Base-by-base conservation (phyloP, 2,113 vertebrate genomes). In the Ciconia maguari region DNA sequence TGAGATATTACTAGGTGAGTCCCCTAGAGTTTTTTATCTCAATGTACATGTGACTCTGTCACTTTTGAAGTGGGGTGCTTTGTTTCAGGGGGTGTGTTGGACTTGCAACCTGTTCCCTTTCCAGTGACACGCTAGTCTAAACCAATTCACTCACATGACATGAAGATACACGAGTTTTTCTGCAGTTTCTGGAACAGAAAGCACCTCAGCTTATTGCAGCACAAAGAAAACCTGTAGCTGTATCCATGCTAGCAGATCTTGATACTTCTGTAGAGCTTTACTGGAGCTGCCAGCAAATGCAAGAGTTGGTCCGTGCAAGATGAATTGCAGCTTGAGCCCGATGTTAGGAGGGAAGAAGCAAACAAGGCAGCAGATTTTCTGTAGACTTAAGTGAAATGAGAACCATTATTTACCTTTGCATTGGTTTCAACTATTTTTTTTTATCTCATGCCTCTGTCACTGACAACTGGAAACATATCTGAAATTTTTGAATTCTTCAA, bases 11-110 rank as follows among this genome's bases (percentile, higher is more conserved):
- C 27, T 16, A 11, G 12, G 8, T 21, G 38, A 71, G 51, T 61
- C 13, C 30, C 14, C 13, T 41, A 0, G 36, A 62, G 22, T 17
- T 58, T 91, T 60, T 87, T 55, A 12, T 91, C 14, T 57, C 15
- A 41, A 9, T 0, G 0, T 61, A 14, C 0, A 0, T 8, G 29
- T 71, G 64, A 22, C 30, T 49, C 30, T 49, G 66, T 17, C 52
- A 14, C 27, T 86, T 88, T 24, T 48, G 9, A 71, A 82, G 29
- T 9, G 13, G 12, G 20, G 3, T 82, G 6, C 52, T 72, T 91
- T 9, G 16, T 92, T 87, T 81, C n/a, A 21, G 60, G 42, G 17
- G 1, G 3, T 8, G 8, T 71, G 11, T 61, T 76, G n/a, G 57
- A 51, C 11, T 81, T 49, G 57, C n/a, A 85, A 36, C 30, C 61